A percentile compares a stretch with the other conserved stretches of the same genome.
Conservation (phyloP, 2,888 invertebrate species). For the Gnatocerus cornutus region DNA sequence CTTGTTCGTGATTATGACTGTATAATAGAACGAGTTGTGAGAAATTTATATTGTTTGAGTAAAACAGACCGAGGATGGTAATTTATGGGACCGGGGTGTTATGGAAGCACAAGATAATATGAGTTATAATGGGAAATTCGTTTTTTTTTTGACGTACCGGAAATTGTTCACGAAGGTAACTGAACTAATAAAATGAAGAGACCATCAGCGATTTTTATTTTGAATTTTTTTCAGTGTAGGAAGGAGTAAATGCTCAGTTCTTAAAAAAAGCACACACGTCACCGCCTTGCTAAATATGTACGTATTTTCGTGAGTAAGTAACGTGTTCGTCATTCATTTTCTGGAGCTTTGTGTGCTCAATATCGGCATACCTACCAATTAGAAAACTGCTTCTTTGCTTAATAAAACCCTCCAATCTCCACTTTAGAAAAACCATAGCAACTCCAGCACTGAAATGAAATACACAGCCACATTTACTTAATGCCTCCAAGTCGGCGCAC, state of each 20-base stretch:
- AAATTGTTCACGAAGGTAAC: background rate
- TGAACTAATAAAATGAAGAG: background rate
- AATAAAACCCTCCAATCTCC: background rate
- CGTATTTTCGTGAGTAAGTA: too few species aligned
- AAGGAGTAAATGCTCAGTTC: too few species aligned
- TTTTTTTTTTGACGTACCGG: background rate
- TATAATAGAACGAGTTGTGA: too few species aligned
- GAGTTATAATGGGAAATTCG: background rate
- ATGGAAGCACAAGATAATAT: background rate
- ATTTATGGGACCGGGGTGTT: background rate
- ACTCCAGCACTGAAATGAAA: background rate
- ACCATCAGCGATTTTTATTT: too few species aligned
- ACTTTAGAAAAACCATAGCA: background rate
- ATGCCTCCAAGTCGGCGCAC: conserved; percentile 10
- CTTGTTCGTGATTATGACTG: background rate
- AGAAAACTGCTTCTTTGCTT: background rate
- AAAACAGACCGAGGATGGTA: background rate
- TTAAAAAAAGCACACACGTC: too few species aligned
- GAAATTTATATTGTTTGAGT: background rate
- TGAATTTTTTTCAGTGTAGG: too few species aligned
- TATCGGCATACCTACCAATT: too few species aligned
- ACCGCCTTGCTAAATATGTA: too few species aligned
- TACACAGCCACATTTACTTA: background rate
- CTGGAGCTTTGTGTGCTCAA: too few species aligned
- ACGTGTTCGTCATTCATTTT: too few species aligned